These are phyloP conservation scores for Nasonia oneida DNA, from an alignment of 2,888 invertebrate genomes.

Conservation along the genomic window DNA sequence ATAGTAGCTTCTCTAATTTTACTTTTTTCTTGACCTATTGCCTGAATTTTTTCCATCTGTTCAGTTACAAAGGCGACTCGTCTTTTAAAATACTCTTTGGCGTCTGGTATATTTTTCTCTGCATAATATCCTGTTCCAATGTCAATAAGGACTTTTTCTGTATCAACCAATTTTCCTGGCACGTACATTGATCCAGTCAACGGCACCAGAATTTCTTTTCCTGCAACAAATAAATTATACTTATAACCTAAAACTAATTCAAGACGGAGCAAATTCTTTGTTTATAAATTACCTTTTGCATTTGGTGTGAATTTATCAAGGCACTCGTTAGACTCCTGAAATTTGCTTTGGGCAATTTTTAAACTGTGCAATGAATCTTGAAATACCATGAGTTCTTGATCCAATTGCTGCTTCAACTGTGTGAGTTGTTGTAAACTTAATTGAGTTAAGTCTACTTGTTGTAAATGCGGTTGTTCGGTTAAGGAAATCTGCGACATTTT, in stretches of 20 bases:
- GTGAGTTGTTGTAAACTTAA: conserved; percentile 90
- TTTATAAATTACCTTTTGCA: conserved; percentile 82
- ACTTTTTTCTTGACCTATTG: conserved; percentile 90
- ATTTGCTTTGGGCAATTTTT: conserved; percentile 94
- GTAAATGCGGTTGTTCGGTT: conserved; percentile 84
- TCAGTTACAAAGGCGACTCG: conserved; percentile 94
- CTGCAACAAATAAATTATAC: conserved; percentile 54
- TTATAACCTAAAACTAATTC: conserved; percentile 24
- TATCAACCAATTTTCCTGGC: conserved; percentile 91
- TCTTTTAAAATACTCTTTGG: conserved; percentile 95
- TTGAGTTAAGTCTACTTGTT: conserved; percentile 90
- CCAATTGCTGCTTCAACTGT: conserved; percentile 92
- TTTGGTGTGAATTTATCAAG: conserved; percentile 89
- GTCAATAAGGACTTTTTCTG: conserved; percentile 94
- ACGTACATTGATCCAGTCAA: conserved; percentile 99
- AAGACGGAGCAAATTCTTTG: background rate
- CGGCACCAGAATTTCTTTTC: conserved; percentile 93
- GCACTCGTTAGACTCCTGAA: conserved; percentile 92
- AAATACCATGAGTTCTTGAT: conserved; percentile 94
- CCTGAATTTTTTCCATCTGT: conserved; percentile 96
- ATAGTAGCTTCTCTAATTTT: conserved; percentile 89
- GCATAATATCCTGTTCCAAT: conserved; percentile 98
- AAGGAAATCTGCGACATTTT: conserved; percentile 81
- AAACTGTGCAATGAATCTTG: conserved; percentile 94
- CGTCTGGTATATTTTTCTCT: conserved; percentile 91